These are phyloP conservation scores for Ceyx margarethae DNA, from an alignment of 2,113 vertebrate genomes.

Conservation along the genomic window DNA sequence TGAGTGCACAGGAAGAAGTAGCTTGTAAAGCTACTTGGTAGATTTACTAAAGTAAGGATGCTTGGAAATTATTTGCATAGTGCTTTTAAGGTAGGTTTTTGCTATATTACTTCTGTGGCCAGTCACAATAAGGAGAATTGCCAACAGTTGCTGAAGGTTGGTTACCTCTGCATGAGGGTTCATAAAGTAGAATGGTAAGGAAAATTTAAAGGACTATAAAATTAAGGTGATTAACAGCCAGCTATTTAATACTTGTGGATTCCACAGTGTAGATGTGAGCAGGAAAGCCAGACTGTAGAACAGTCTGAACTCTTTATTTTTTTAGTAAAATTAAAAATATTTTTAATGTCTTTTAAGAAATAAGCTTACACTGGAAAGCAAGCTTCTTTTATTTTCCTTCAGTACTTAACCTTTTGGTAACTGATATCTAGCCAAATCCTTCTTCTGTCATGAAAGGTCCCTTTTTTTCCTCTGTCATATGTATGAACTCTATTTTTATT, in stretches of 20 bases:
- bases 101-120: not conserved
- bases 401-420: not conserved
- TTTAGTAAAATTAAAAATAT: not conserved
- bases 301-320: not conserved
- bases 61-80: rapidly evolving
- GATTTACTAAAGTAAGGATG: not conserved
- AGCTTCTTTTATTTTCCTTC: not conserved
- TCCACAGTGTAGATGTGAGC: not conserved
- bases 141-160: not conserved
- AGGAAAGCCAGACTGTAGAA: not conserved
- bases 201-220: not conserved
- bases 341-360: not conserved
- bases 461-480: not conserved
- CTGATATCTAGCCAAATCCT: not conserved
- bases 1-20: not conserved
- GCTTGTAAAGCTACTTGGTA: not conserved
- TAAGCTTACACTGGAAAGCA: not conserved
- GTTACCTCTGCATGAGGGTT: not conserved
- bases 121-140: not conserved
- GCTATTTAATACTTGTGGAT: not conserved
- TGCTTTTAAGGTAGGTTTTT: not conserved
- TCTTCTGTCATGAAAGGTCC: not conserved
- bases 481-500: not conserved
- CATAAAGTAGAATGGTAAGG: not conserved
- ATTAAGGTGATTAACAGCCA: not conserved